A percentile compares a stretch with the other conserved stretches of the same genome.
phyloP scores from a whole-genome alignment of 2,888 invertebrate genomes.

The Drosophila meridionalis region DNA sequence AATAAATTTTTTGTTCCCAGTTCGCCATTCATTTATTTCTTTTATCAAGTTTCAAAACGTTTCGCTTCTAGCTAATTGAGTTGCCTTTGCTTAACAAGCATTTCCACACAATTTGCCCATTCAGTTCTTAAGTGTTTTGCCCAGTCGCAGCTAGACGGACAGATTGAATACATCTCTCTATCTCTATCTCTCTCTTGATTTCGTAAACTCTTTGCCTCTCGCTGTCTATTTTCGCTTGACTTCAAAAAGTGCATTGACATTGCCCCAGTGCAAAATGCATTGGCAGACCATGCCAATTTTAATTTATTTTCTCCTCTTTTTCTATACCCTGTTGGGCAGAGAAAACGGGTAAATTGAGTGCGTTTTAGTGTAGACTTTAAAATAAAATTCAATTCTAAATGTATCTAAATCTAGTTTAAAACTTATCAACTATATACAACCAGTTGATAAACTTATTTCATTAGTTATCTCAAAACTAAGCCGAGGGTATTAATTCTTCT shows the following conservation, averaged over 20 bases:
- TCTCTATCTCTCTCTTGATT: background rate
- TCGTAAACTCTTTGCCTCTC: background rate
- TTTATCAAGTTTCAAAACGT: conserved; percentile 15
- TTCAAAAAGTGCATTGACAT: conserved; percentile 74
- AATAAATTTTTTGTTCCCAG: background rate
- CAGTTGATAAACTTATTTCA: background rate
- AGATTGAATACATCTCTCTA: conserved; percentile 43
- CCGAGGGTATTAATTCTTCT: background rate
- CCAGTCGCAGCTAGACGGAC: conserved; percentile 18
- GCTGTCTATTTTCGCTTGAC: conserved; percentile 58
- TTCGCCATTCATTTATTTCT: background rate
- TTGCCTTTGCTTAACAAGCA: conserved; percentile 36
- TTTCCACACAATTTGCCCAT: conserved; percentile 46
- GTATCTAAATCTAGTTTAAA: background rate
- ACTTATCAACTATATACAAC: background rate
- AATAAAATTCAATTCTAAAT: background rate
- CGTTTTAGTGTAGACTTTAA: background rate
- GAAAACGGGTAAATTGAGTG: background rate
- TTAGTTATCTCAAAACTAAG: background rate
- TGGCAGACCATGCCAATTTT: conserved; percentile 71
- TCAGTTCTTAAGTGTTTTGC: conserved; percentile 39
- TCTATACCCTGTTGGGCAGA: conserved; percentile 27
- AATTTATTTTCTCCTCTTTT: conserved; percentile 41
- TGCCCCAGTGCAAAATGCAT: conserved; percentile 69
- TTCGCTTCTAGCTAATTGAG: conserved; percentile 49